phyloP scores from a whole-genome alignment of 1,140 invertebrate species.

The Dryas iulia region DNA sequence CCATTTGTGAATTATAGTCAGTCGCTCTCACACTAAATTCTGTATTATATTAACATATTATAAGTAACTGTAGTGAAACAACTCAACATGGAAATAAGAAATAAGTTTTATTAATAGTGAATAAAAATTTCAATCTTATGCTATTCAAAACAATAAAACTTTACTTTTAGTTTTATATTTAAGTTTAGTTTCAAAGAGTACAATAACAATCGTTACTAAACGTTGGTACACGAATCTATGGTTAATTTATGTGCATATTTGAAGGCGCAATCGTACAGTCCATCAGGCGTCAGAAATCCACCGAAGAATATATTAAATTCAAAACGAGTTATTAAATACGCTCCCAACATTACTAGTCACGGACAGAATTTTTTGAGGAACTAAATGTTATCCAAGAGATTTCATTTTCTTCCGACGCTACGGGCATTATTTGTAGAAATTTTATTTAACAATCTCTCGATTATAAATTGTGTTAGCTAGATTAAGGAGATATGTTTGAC shows the following conservation, averaged over 20 bases:
- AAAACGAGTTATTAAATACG: slow-evolving; percentile 31
- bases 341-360: slow-evolving; percentile 40
- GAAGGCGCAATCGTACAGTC: slow-evolving; percentile 20
- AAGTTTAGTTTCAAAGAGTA: not conserved
- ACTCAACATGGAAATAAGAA: too few relatives aligned
- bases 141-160: not conserved
- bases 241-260: slow-evolving; percentile 32
- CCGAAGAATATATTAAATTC: slow-evolving; percentile 26
- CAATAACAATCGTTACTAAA: not conserved
- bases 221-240: not conserved
- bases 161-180: not conserved
- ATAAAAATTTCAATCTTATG: too few relatives aligned
- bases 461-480: too few relatives aligned
- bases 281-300: slow-evolving; percentile 11
- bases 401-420: not conserved
- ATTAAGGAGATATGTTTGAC: too few relatives aligned
- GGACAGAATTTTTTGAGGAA: slow-evolving; percentile 14
- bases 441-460: not conserved
- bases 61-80: too few relatives aligned
- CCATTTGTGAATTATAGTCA: too few relatives aligned
- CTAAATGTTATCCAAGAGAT: not conserved
- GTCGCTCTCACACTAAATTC: too few relatives aligned
- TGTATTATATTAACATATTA: too few relatives aligned
- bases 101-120: too few relatives aligned
- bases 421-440: not conserved